phyloP scores from a whole-genome alignment of 2,797 vertebrate species.

The Eurystomus glaucurus region DNA sequence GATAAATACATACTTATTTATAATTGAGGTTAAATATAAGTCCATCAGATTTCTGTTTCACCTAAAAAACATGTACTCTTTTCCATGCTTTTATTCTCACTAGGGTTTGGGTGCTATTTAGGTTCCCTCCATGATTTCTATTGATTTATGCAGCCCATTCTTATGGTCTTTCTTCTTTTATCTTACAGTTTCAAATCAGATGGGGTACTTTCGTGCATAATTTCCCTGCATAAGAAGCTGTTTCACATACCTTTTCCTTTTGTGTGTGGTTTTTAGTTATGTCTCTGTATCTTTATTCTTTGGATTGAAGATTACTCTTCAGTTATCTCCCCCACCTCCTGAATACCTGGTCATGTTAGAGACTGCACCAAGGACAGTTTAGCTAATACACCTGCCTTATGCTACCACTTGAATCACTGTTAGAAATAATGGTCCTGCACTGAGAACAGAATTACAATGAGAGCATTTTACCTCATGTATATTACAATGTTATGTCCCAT shows the following conservation, averaged over 20 bases:
- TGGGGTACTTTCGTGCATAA: background rate
- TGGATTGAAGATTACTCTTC: background rate
- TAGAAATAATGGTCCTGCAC: background rate
- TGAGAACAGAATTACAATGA: background rate
- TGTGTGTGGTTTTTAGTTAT: background rate
- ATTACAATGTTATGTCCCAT: background rate
- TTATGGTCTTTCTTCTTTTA: background rate
- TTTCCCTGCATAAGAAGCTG: background rate
- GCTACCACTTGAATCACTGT: fast-evolving
- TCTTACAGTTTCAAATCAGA: background rate
- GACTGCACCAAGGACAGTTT: background rate
- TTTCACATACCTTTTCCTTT: background rate
- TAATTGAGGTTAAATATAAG: background rate
- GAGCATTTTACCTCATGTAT: background rate
- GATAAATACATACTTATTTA: background rate
- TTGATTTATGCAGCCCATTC: background rate
- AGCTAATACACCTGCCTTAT: background rate
- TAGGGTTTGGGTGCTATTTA: background rate
- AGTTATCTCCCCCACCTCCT: background rate
- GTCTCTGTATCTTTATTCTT: background rate
- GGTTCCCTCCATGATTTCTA: background rate
- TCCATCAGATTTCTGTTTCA: background rate
- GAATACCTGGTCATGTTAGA: background rate
- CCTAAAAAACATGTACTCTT: background rate
- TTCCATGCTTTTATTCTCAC: background rate